phyloP scores from a whole-genome alignment of 1,140 invertebrate species.

The Plutomurus gul region DNA sequence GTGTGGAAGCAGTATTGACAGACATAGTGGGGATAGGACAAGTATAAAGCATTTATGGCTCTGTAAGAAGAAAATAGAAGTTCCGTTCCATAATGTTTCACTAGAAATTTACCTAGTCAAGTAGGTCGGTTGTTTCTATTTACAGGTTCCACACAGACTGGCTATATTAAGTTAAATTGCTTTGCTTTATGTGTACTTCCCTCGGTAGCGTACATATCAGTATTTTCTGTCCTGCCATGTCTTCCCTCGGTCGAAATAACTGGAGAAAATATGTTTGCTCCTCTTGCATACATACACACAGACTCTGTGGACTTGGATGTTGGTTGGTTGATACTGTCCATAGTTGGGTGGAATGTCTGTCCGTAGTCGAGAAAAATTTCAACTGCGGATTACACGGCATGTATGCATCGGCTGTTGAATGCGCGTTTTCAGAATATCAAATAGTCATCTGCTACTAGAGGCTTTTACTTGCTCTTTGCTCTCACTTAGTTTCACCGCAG shows the following conservation, averaged over 20 bases:
- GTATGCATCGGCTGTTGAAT: conserved; percentile 16
- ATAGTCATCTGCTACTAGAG: conserved; percentile 23
- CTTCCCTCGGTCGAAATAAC: background rate
- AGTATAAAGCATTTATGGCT: too few species aligned
- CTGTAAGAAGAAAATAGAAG: too few species aligned
- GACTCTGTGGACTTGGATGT: background rate
- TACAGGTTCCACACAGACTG: too few species aligned
- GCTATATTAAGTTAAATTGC: too few species aligned
- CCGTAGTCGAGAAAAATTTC: background rate
- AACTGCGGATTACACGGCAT: conserved; percentile 28
- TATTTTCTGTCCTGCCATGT: background rate
- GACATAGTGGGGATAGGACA: too few species aligned
- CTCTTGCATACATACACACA: too few species aligned
- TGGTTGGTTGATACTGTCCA: background rate
- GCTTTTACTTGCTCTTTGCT: conserved; percentile 19
- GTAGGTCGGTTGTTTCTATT: too few species aligned
- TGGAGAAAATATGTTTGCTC: background rate
- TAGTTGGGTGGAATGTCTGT: too few species aligned
- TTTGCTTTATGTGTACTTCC: too few species aligned
- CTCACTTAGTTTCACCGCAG: background rate
- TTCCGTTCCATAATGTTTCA: too few species aligned
- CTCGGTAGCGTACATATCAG: background rate
- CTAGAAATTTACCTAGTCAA: too few species aligned
- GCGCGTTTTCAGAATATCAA: conserved; percentile 26
- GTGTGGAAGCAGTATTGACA: too few species aligned